Evolutionary conservation across 2,888 invertebrate genomes (phyloP).

Genomic region (Brassicogethes aeneus): DNA sequence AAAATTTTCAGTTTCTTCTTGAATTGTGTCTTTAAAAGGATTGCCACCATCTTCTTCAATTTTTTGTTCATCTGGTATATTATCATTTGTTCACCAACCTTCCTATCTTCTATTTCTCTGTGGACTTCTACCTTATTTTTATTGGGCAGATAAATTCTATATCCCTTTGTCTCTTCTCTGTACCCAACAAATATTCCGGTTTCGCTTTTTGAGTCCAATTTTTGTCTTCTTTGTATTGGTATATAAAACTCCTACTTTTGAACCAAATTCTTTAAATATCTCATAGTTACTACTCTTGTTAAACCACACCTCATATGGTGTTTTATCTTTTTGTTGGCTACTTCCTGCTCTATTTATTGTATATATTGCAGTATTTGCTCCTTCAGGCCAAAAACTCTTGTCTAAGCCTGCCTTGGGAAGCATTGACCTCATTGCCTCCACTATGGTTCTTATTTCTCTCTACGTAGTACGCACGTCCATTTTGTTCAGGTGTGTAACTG

Average conservation of each 20-base stretch:
- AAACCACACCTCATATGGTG: slow-evolving; percentile 10
- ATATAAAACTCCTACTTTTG: slow-evolving; percentile 9
- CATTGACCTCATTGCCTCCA: slow-evolving; percentile 25
- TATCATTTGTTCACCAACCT: slow-evolving; percentile 7
- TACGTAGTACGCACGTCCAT: slow-evolving; percentile 26
- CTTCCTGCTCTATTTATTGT: slow-evolving; percentile 14
- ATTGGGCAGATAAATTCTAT: slow-evolving; percentile 10
- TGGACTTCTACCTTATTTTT: slow-evolving; percentile 5
- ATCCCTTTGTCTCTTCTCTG: slow-evolving; percentile 7
- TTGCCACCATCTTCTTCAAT: background rate
- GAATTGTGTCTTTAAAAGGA: slow-evolving; percentile 3
- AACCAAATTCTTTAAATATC: slow-evolving; percentile 5
- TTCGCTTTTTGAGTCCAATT: slow-evolving; percentile 10
- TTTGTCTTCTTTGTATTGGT: slow-evolving; percentile 8
- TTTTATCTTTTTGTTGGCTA: slow-evolving; percentile 7
- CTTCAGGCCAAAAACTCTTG: slow-evolving; percentile 9
- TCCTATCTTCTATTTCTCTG: slow-evolving; percentile 8
- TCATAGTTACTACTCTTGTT: slow-evolving; percentile 2
- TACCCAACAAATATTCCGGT: slow-evolving; percentile 11
- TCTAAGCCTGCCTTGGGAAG: slow-evolving; percentile 7
- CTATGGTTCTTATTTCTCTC: slow-evolving; percentile 22
- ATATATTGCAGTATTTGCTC: slow-evolving; percentile 18
- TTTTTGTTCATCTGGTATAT: slow-evolving; percentile 5
- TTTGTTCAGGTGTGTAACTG: slow-evolving; percentile 9
- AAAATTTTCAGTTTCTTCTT: slow-evolving; percentile 1